These are phyloP conservation scores for Pangasius sanitwongsei DNA, from an alignment of 2,797 vertebrate genomes.

Conservation along the genomic window DNA sequence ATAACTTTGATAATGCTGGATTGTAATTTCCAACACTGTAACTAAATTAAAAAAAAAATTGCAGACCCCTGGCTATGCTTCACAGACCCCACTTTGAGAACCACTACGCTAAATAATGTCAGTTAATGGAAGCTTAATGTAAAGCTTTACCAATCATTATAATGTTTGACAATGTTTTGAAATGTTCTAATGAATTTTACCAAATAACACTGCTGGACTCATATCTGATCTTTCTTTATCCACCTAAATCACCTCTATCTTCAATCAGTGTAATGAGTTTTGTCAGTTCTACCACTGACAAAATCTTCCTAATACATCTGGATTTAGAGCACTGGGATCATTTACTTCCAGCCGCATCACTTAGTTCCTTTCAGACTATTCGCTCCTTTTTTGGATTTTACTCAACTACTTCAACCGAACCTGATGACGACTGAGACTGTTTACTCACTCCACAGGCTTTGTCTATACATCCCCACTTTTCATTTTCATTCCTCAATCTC, in stretches of 20 bases:
- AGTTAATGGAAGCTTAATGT: background rate
- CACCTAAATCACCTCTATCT: background rate
- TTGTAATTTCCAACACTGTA: background rate
- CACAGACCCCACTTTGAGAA: background rate
- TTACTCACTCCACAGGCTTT: conserved; percentile 52
- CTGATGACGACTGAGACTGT: conserved; percentile 17
- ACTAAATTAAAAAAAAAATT: background rate
- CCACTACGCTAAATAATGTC: background rate
- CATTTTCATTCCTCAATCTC: conserved; percentile 39
- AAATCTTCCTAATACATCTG: background rate
- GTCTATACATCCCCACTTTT: conserved; percentile 33
- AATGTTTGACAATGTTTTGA: background rate
- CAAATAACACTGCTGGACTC: background rate
- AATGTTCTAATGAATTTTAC: background rate
- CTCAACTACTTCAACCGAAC: background rate
- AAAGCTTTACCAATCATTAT: background rate
- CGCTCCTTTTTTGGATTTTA: background rate
- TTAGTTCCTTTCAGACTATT: background rate
- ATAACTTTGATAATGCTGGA: background rate
- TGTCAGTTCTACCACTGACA: background rate
- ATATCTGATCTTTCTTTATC: background rate
- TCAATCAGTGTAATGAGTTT: background rate
- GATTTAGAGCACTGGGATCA: background rate
- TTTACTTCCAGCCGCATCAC: background rate
- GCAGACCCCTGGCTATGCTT: background rate